These are phyloP conservation scores for Eira barbara DNA, from an alignment of 2,113 vertebrate species.

Conservation along the genomic window DNA sequence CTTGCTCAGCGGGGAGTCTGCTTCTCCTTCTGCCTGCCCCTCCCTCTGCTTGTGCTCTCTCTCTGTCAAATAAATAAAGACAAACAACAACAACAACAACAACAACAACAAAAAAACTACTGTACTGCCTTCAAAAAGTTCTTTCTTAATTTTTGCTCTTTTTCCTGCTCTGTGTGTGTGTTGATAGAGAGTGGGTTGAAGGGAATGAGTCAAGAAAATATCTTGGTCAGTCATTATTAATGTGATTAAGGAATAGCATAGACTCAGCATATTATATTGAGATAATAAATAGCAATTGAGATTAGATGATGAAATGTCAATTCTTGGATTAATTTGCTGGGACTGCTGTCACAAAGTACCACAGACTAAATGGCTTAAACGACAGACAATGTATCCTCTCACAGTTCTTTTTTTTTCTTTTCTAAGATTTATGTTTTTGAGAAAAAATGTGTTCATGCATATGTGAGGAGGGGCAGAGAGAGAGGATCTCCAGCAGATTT, in stretches of 20 bases:
- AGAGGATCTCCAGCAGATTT: background rate
- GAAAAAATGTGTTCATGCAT: background rate
- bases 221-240: background rate
- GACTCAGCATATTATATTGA: background rate
- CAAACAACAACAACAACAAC: too few relatives aligned
- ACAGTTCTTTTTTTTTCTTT: background rate
- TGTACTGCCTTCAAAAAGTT: too few relatives aligned
- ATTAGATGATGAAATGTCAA: background rate
- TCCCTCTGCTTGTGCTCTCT: too few relatives aligned
- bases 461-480: background rate
- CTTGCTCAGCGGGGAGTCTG: too few relatives aligned
- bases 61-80: too few relatives aligned
- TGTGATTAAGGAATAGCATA: background rate
- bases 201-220: background rate
- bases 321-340: background rate
- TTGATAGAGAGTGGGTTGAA: background rate
- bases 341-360: background rate
- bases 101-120: too few relatives aligned
- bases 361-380: background rate
- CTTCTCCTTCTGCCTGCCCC: too few relatives aligned
- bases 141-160: background rate
- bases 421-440: background rate
- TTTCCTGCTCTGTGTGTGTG: background rate
- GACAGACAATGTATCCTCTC: background rate
- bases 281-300: background rate